These are phyloP conservation scores for Oscheius sp. DNA, from an alignment of 1,140 invertebrate species.

Conservation along the genomic window DNA sequence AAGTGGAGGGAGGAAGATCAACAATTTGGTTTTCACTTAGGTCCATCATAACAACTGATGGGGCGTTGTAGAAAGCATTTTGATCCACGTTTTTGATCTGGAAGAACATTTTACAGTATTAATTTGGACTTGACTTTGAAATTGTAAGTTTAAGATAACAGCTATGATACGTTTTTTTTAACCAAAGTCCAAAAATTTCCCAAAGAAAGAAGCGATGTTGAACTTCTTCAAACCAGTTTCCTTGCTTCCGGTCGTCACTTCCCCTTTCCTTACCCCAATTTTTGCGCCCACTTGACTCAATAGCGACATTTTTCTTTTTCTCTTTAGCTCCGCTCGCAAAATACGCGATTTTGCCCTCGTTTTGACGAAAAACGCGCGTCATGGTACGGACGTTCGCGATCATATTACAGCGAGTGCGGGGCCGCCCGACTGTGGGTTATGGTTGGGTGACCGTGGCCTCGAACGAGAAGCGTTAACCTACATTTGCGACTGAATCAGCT, in stretches of 20 bases:
- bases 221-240: no score
- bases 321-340: no score
- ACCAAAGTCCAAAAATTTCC: no score
- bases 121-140: no score
- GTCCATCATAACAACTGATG: slow-evolving; percentile 55
- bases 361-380: not conserved
- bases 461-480: slow-evolving; percentile 12
- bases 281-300: no score
- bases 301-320: no score
- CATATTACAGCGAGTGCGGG: not conserved
- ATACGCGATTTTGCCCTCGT: not conserved
- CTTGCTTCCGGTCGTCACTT: not conserved
- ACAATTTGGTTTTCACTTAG: slow-evolving; percentile 55
- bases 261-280: not conserved
- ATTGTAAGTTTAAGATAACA: no score
- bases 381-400: not conserved
- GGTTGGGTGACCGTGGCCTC: slow-evolving; percentile 1
- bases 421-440: not conserved
- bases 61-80: slow-evolving; percentile 53
- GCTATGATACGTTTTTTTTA: no score
- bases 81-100: slow-evolving; percentile 51
- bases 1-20: slow-evolving; percentile 55
- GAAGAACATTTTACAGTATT: slow-evolving; percentile 14
- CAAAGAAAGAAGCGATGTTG: no score
- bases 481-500: not conserved